A percentile compares a stretch with the other conserved stretches of the same genome.
These are phyloP conservation scores for Drosophila tsacasi DNA, from an alignment of 1,140 invertebrate genomes.

Conservation along the genomic window DNA sequence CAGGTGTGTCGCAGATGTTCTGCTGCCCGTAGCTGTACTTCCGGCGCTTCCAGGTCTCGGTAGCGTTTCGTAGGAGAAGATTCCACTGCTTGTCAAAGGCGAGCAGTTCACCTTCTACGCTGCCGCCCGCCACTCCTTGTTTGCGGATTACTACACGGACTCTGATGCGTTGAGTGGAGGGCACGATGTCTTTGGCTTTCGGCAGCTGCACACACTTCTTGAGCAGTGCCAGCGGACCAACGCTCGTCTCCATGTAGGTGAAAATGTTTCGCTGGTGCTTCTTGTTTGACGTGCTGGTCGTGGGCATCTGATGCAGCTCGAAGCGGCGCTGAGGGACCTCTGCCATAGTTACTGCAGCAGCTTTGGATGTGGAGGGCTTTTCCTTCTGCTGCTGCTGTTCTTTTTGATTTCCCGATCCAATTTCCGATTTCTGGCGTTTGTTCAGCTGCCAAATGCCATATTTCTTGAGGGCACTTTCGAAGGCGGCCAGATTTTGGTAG, in stretches of 20 bases:
- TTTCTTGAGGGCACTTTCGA: conserved; percentile 70
- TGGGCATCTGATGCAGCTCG: conserved; percentile 71
- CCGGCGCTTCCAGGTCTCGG: conserved; percentile 92
- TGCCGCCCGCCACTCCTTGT: conserved; percentile 89
- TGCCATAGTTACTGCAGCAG: neutral
- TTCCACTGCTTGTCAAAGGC: conserved; percentile 99
- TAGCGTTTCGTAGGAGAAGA: conserved; percentile 93
- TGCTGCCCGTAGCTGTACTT: conserved; percentile 84
- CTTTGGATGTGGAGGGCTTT: conserved; percentile 27
- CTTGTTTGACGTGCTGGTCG: conserved; percentile 54
- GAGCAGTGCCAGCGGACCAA: conserved; percentile 89
- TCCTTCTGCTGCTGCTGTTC: conserved; percentile 1
- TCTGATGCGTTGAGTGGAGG: conserved; percentile 74
- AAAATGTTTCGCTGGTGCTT: conserved; percentile 87
- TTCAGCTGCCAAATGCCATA: conserved; percentile 69
- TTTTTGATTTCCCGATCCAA: neutral
- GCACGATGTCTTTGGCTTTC: neutral
- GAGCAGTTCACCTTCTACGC: conserved; percentile 91
- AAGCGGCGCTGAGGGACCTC: conserved; percentile 52
- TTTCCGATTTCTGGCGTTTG: conserved; percentile 44
- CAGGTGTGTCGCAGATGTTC: conserved; percentile 47
- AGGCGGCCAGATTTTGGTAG: conserved; percentile 79
- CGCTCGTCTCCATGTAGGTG: conserved; percentile 87
- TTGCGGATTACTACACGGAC: conserved; percentile 90
- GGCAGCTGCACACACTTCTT: conserved; percentile 86